Percentiles rank a stretch among this genome's conserved stretches.
phyloP scores from a whole-genome alignment of 2,888 invertebrate species.

The Neelides folsomi region DNA sequence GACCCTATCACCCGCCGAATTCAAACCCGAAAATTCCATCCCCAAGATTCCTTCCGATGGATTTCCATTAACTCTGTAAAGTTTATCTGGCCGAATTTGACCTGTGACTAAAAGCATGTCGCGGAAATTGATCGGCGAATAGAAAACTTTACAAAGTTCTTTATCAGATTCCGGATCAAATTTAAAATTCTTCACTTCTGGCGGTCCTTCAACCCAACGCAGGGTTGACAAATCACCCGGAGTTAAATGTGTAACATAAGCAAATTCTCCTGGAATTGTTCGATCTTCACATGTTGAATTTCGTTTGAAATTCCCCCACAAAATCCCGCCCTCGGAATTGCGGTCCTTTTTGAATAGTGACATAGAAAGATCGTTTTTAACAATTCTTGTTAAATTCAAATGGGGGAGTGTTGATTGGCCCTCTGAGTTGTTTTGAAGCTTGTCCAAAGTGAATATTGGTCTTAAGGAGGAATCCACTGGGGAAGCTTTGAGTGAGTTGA shows the following conservation, averaged over 20 bases:
- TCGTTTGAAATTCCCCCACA: constrained; percentile 35
- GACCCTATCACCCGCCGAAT: constrained; percentile 36
- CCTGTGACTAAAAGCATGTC: constrained; percentile 48
- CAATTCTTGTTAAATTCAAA: constrained; percentile 46
- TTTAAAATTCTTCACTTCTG: constrained; percentile 35
- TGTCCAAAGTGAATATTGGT: too few relatives aligned
- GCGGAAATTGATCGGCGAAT: constrained; percentile 45
- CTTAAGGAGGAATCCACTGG: too few relatives aligned
- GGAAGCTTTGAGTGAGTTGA: too few relatives aligned
- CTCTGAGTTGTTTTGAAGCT: not conserved
- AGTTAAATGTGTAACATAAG: constrained; percentile 59
- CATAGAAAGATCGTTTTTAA: constrained; percentile 11
- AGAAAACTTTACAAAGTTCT: constrained; percentile 36
- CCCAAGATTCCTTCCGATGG: constrained; percentile 43
- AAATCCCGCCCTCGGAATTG: not conserved
- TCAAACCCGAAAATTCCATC: constrained; percentile 42
- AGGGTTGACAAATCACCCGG: constrained; percentile 77
- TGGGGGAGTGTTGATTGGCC: constrained; percentile 1
- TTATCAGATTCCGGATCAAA: too few relatives aligned
- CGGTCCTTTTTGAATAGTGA: constrained; percentile 46
- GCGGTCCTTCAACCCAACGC: constrained; percentile 62
- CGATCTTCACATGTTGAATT: constrained; percentile 41
- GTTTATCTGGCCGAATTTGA: constrained; percentile 46
- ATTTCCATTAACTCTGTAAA: constrained; percentile 38
- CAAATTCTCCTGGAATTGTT: constrained; percentile 44